Percentiles rank a stretch among this genome's conserved stretches.
Conservation (phyloP, 2,113 vertebrate species). For the Rostratula benghalensis region DNA sequence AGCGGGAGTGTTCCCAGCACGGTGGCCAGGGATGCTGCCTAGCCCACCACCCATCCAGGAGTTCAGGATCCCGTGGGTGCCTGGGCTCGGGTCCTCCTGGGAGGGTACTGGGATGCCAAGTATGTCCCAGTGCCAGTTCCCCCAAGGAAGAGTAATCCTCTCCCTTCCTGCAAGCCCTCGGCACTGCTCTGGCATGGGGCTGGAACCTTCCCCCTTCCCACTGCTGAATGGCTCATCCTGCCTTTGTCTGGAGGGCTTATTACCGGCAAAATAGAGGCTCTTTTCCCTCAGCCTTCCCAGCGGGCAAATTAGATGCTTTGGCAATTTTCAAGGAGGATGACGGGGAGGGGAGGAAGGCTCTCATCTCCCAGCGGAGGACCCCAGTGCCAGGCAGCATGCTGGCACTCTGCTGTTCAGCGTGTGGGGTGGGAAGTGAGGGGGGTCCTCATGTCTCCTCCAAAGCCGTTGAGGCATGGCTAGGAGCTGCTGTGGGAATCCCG, state of each 20-base stretch:
- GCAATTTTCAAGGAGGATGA: neutral
- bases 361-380: rapidly evolving
- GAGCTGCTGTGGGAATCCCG: neutral
- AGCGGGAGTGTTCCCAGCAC: rapidly evolving
- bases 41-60: neutral
- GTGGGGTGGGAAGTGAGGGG: neutral
- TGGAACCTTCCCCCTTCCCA: neutral
- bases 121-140: rapidly evolving
- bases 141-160: neutral
- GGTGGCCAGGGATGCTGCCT: neutral
- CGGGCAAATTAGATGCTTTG: slow-evolving; percentile 7
- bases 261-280: slow-evolving; percentile 27
- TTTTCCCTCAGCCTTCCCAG: slow-evolving; percentile 20
- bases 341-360: neutral
- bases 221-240: neutral
- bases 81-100: neutral
- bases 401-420: rapidly evolving
- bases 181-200: neutral
- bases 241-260: slow-evolving; percentile 49
- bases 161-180: neutral
- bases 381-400: neutral
- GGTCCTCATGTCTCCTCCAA: neutral
- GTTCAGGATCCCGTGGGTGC: neutral
- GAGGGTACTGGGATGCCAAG: neutral
- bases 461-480: rapidly evolving